These are phyloP conservation scores for Mustela lutreola DNA, from an alignment of 2,113 vertebrate species.

Conservation along the genomic window DNA sequence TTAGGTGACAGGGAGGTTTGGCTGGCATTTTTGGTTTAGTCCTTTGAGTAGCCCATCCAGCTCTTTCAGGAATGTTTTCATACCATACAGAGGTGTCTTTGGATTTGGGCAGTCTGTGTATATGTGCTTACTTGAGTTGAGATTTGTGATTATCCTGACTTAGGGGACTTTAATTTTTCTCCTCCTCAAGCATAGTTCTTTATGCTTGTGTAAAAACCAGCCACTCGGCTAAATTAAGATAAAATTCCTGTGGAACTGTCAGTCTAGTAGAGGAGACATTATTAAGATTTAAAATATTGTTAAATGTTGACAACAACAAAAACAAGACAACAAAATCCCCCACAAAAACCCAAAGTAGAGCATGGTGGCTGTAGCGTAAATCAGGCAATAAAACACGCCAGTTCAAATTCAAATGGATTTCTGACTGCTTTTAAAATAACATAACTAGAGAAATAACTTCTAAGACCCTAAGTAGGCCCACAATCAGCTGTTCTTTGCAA, in stretches of 20 bases:
- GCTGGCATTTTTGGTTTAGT: background rate
- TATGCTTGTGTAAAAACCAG: background rate
- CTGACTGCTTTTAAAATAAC: background rate
- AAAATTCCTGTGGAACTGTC: background rate
- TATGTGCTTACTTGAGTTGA: slow-evolving; percentile 29
- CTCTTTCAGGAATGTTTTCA: background rate
- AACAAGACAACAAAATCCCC: background rate
- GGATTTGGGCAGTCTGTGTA: background rate
- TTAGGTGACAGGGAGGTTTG: background rate
- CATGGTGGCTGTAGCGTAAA: background rate
- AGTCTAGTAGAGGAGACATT: background rate
- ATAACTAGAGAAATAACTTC: background rate
- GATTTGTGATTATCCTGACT: slow-evolving; percentile 29
- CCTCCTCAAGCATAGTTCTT: background rate
- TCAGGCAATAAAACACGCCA: background rate
- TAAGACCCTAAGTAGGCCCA: background rate
- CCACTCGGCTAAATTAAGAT: background rate
- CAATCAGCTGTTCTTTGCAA: background rate
- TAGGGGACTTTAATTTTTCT: background rate
- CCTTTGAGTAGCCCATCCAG: background rate
- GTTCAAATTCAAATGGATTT: slow-evolving; percentile 36
- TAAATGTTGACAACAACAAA: background rate
- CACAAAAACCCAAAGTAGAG: background rate
- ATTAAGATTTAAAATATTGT: slow-evolving; percentile 32
- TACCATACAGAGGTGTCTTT: background rate